phyloP scores from a whole-genome alignment of 2,797 vertebrate species.

The Anguilla anguilla region DNA sequence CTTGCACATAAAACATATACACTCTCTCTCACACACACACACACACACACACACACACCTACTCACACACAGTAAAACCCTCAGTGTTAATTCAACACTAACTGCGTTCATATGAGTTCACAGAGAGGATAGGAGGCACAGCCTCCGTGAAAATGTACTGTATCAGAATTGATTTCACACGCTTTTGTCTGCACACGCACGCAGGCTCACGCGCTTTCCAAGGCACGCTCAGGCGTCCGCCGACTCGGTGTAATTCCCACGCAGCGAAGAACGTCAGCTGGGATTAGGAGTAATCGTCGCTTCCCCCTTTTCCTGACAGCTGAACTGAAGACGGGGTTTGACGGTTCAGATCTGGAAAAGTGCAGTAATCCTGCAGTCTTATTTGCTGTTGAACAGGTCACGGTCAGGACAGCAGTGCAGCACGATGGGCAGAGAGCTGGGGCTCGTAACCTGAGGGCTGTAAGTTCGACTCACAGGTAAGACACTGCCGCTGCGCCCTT shows the following conservation, averaged over 20 bases:
- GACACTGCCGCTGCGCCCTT: neutral
- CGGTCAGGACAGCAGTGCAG: neutral
- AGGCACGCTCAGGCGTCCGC: constrained; percentile 25
- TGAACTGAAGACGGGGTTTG: neutral
- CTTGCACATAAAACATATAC: constrained; percentile 49
- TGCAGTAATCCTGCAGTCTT: neutral
- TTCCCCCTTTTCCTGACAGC: neutral
- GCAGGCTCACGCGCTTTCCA: constrained; percentile 32
- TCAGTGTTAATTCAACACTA: neutral
- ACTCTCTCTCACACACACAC: constrained; percentile 59
- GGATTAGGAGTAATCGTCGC: neutral
- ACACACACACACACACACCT: constrained; percentile 61
- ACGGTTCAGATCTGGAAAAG: neutral
- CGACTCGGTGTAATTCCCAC: neutral
- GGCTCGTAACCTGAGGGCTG: neutral
- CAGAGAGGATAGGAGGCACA: neutral
- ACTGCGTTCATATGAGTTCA: neutral
- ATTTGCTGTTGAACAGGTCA: neutral
- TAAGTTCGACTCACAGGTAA: neutral
- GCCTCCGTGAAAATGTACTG: neutral
- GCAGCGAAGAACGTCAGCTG: neutral
- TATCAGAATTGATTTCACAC: neutral
- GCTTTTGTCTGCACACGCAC: neutral
- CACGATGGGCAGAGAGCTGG: neutral
- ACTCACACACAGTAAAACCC: too few relatives aligned